Base-by-base conservation (phyloP, 2,113 vertebrate genomes). In the Toxostoma redivivum region DNA sequence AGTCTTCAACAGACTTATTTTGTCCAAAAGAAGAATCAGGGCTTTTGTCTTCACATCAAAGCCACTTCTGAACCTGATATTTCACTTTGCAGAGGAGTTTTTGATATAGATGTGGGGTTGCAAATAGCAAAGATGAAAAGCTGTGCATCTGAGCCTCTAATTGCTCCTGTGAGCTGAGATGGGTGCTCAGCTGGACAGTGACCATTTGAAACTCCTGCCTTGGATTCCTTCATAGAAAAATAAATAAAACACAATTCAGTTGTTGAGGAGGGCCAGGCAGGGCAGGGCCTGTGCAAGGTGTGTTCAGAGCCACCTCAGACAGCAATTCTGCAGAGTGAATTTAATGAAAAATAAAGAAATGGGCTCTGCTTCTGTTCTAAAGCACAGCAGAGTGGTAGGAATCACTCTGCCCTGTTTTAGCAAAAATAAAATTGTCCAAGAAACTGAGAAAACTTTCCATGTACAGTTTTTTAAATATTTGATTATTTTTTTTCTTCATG, bases 1-100 rank as follows among this genome's bases (percentile, higher is more conserved):
- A n/a, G 31, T 30, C 30, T 94, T 86, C 48, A 56, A 57, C 24
- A 57, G 54, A 64, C 38, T 86, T 56, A 31, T 78, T 86, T 47
- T 69, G 57, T 61, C 83, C 38, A 53, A 53, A 76, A 67, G 65
- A 84, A 85, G 84, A 91, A 91, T 53, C 16, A 33, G 25, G 37
- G 30, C 65, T 92, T 94, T 88, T 88, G 71, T 88, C 40, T 95
- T 87, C 28, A 53, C 53, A 91, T 86, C 69, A 89, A 94, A 95
- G 80, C 67, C 45, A 81, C 25, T 87, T 90, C 48, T 80, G 81
- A 82, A 70, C 54, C 50, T 54, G 38, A 44, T 38, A 76, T 95
- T 94, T 95, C 65, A 61, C 28, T 92, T 90, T 79, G 37, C 61
- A 45, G 45, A 79, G 42, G 53, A 79, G 53, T 24, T 85, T 95